Evolutionary conservation across 2,113 vertebrate species (phyloP).

Genomic region (Oreotrochilus melanogaster): DNA sequence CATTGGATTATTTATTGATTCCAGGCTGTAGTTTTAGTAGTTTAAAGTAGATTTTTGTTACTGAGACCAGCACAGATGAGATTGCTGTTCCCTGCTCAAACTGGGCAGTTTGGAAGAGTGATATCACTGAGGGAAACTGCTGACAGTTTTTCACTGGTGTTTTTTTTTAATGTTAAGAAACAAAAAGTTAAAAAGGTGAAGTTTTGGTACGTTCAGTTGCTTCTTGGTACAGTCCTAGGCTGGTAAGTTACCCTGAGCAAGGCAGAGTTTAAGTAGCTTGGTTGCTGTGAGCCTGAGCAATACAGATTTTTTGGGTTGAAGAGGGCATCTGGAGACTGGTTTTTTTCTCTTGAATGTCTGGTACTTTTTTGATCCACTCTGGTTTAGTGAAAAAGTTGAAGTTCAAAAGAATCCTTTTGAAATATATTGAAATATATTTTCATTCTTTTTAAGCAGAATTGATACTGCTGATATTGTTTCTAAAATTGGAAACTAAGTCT

Average conservation of each 20-base stretch:
- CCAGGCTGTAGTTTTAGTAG: background rate
- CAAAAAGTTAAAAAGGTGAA: background rate
- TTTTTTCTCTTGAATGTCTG: background rate
- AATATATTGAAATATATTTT: background rate
- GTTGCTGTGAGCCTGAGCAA: background rate
- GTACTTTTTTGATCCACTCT: background rate
- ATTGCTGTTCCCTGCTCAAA: background rate
- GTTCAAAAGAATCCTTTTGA: background rate
- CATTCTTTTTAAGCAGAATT: background rate
- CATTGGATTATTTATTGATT: background rate
- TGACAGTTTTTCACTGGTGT: background rate
- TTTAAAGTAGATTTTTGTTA: background rate
- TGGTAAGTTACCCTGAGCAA: fast-evolving
- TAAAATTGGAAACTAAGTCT: slow-evolving; percentile 5
- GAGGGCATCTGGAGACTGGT: background rate
- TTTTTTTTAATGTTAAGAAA: background rate
- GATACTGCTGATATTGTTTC: background rate
- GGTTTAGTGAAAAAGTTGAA: background rate
- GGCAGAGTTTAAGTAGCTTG: background rate
- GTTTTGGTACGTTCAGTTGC: background rate
- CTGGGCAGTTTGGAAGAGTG: background rate
- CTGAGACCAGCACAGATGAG: background rate
- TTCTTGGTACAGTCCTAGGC: background rate
- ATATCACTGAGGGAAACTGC: background rate
- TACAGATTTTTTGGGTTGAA: background rate